Evolutionary conservation across 2,888 invertebrate genomes (phyloP).

Genomic region (Melinaea marsaeus): DNA sequence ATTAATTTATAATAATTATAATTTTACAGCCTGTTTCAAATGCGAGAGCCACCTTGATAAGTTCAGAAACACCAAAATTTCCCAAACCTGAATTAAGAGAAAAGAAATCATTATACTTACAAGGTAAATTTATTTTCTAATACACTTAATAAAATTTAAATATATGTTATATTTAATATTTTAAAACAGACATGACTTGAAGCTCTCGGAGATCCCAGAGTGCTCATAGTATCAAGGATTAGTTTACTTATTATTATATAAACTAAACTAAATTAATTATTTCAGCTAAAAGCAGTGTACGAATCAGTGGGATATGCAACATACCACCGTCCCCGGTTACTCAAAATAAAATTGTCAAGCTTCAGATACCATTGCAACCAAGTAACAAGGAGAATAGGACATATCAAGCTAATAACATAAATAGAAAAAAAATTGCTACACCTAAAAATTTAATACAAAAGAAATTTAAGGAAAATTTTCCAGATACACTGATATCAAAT

Average conservation of each 20-base stretch:
- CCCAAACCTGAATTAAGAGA: slow-evolving; percentile 49
- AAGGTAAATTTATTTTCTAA: slow-evolving; percentile 42
- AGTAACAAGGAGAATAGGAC: slow-evolving; percentile 57
- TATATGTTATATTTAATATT: slow-evolving; percentile 3
- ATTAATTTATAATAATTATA: too few relatives aligned
- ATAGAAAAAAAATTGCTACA: slow-evolving; percentile 30
- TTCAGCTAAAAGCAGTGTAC: slow-evolving; percentile 43
- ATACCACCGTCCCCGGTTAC: slow-evolving; percentile 57
- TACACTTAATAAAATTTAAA: slow-evolving; percentile 19
- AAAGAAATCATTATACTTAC: slow-evolving; percentile 49
- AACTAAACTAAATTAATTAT: slow-evolving; percentile 35
- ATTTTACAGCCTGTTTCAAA: slow-evolving; percentile 9
- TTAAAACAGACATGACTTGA: too few relatives aligned
- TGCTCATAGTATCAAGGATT: too few relatives aligned
- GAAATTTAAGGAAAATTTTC: slow-evolving; percentile 29
- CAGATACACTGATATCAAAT: slow-evolving; percentile 55
- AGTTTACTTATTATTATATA: too few relatives aligned
- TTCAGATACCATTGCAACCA: slow-evolving; percentile 35
- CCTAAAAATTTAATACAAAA: slow-evolving; percentile 30
- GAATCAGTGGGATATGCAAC: slow-evolving; percentile 62
- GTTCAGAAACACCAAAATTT: slow-evolving; percentile 51
- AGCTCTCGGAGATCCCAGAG: too few relatives aligned
- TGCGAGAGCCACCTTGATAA: slow-evolving; percentile 43
- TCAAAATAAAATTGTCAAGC: slow-evolving; percentile 36
- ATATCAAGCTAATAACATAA: slow-evolving; percentile 27